Evolutionary conservation across 2,888 invertebrate species (phyloP), one percentile per base, ranked within the genome.

Genomic region (Poecilus cupreus): DNA sequence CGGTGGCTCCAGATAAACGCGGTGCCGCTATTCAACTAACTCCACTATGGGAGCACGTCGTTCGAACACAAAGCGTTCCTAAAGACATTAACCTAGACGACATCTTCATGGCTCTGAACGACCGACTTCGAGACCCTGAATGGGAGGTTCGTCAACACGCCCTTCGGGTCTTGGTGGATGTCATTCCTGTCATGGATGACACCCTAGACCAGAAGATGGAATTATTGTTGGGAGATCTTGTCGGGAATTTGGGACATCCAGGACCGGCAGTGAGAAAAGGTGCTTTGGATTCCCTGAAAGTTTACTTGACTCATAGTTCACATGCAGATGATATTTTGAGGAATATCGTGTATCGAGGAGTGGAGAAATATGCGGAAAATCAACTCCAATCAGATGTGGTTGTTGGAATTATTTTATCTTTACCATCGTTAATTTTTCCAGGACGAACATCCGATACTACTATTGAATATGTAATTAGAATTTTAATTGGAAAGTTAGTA

Each of bases 61-160:
- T 95, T 60, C 91, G 95, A 82, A 94, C 94, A 82, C 92, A 93
- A 81, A 92, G 93, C 77, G 91, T 96, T 79, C 96, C 96, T 49
- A 92, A 92, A 20, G 92, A 93, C 83, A 90, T 94, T 72, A 93
- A 94, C 86, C 92, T 93, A 1, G 90, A 90, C 82, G 90, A 92
- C 79, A 92, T 95, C 85, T 95, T 94, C 87, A 89, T 91, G 77
- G 95, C 95, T 85, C 93, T 96, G 86, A 90, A 93, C 57, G 94
- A 94, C 84, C 92, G 96, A 72, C 90, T 96, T 60, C 91, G 92
- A 46, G 95, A 95, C 87, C 94, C 95, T 0, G 96, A 96, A 88
- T 94, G 95, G 93, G 95, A 96, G 89, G 96, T 96, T 39, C 92
- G 96, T 8, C 94, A 96, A 83, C 95, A 96, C 88, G 96, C 96